Conservation (phyloP, 2,113 vertebrate genomes). For the Colius striatus region DNA sequence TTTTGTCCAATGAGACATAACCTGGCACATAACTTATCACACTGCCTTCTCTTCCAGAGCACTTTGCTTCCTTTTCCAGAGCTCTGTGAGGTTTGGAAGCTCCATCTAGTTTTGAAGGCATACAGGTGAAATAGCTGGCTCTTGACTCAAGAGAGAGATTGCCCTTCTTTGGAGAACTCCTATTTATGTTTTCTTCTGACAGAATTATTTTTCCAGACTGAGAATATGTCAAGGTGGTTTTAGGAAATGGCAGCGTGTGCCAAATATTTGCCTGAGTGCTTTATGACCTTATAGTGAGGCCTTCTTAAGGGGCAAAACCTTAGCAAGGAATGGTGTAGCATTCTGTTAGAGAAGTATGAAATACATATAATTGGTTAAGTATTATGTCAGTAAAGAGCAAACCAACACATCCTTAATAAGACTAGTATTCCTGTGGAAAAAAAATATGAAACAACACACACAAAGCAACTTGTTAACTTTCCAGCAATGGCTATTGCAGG, state of each 20-base stretch:
- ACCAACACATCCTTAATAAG: not conserved
- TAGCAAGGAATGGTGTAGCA: not conserved
- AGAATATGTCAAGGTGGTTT: not conserved
- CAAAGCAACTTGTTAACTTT: not conserved
- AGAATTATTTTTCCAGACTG: not conserved
- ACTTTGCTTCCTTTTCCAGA: not conserved
- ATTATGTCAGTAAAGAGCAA: not conserved
- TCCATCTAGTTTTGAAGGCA: conserved; percentile 29
- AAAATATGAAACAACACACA: not conserved
- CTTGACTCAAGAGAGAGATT: conserved; percentile 12
- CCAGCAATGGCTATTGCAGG: not conserved
- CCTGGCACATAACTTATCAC: not conserved
- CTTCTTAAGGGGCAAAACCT: not conserved
- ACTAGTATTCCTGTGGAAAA: not conserved
- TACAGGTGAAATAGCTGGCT: not conserved
- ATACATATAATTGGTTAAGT: not conserved
- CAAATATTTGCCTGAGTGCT: not conserved
- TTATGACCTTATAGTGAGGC: not conserved
- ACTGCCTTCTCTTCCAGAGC: not conserved
- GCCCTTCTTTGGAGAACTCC: conserved; percentile 14
- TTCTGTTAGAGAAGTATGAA: not conserved
- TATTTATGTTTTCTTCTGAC: conserved; percentile 23
- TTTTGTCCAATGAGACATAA: not conserved
- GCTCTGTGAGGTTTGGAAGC: conserved; percentile 46
- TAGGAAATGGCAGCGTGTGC: not conserved